Percentiles rank a stretch among this genome's conserved stretches.
phyloP scores from a whole-genome alignment of 2,797 vertebrate species.

The Characodon lateralis region DNA sequence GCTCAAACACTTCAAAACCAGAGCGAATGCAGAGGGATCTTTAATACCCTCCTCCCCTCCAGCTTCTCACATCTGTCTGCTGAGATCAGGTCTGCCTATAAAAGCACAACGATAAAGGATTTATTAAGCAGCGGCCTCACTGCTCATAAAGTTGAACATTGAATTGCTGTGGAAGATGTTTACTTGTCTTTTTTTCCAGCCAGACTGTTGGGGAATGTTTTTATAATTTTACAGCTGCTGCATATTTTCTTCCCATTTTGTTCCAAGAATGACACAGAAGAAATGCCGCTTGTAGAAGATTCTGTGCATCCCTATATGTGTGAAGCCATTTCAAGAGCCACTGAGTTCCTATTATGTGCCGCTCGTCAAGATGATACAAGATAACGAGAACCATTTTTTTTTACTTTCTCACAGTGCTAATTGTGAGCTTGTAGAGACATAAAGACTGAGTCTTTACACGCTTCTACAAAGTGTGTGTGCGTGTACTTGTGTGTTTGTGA shows the following conservation, averaged over 20 bases:
- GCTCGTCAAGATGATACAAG: slow-evolving; percentile 36
- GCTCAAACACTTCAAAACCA: slow-evolving; percentile 22
- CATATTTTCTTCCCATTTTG: slow-evolving; percentile 77
- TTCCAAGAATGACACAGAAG: slow-evolving; percentile 80
- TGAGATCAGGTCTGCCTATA: slow-evolving; percentile 63
- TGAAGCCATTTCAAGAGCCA: slow-evolving; percentile 23
- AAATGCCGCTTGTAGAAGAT: slow-evolving; percentile 53
- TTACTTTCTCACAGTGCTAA: slow-evolving; percentile 2
- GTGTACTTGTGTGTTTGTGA: not conserved
- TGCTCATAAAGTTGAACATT: slow-evolving; percentile 66
- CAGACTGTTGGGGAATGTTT: slow-evolving; percentile 66
- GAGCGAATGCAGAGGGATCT: slow-evolving; percentile 35
- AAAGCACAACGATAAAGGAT: slow-evolving; percentile 67
- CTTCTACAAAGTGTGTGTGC: not conserved
- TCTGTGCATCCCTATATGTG: slow-evolving; percentile 61
- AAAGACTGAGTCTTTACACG: slow-evolving; percentile 1
- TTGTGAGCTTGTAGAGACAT: slow-evolving; percentile 15
- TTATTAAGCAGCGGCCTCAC: slow-evolving; percentile 63
- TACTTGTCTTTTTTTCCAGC: slow-evolving; percentile 27
- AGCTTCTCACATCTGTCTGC: slow-evolving; percentile 34
- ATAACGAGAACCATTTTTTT: slow-evolving; percentile 41
- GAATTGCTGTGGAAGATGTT: slow-evolving; percentile 66
- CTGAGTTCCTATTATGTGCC: slow-evolving; percentile 31
- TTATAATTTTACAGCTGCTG: slow-evolving; percentile 77
- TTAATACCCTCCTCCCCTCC: slow-evolving; percentile 15